These are phyloP conservation scores for Nemotelus nigrinus DNA, from an alignment of 2,888 invertebrate genomes.

Conservation along the genomic window DNA sequence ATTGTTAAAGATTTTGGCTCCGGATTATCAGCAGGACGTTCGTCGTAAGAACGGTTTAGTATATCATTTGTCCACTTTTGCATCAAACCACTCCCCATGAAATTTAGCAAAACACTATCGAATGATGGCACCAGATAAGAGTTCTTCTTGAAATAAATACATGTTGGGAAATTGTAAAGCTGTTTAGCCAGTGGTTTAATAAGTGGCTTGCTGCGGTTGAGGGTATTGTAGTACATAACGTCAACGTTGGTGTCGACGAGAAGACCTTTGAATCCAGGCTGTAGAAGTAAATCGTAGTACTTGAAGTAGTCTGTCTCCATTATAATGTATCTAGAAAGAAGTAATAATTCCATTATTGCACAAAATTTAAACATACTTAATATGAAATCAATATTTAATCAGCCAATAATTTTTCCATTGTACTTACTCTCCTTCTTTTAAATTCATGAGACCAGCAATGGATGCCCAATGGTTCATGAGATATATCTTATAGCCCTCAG, in stretches of 20 bases:
- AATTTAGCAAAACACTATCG: slow-evolving; percentile 31
- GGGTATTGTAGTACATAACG: slow-evolving; percentile 28
- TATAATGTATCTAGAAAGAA: slow-evolving; percentile 7
- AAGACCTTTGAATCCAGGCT: slow-evolving; percentile 22
- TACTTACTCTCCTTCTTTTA: slow-evolving; percentile 15
- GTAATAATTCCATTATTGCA: neutral
- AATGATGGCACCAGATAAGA: slow-evolving; percentile 42
- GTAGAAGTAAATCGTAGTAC: neutral
- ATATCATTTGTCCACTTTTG: neutral
- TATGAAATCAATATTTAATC: neutral
- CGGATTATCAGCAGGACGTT: neutral
- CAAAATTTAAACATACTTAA: neutral
- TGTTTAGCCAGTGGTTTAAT: slow-evolving; percentile 27
- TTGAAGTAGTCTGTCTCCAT: neutral
- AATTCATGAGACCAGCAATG: neutral
- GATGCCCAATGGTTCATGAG: neutral
- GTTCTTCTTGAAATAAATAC: slow-evolving; percentile 44
- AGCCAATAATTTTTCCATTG: neutral
- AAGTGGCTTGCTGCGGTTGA: neutral
- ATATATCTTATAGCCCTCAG: slow-evolving; percentile 27
- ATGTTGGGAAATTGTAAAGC: slow-evolving; percentile 36
- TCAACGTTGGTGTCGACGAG: slow-evolving; percentile 6
- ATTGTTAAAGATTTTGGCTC: neutral
- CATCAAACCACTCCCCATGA: slow-evolving; percentile 37
- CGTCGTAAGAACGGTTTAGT: slow-evolving; percentile 3